A percentile compares a stretch with the other conserved stretches of the same genome.
Conservation (phyloP, 64 coral and sea anemone species). For the Porites australiensis region DNA sequence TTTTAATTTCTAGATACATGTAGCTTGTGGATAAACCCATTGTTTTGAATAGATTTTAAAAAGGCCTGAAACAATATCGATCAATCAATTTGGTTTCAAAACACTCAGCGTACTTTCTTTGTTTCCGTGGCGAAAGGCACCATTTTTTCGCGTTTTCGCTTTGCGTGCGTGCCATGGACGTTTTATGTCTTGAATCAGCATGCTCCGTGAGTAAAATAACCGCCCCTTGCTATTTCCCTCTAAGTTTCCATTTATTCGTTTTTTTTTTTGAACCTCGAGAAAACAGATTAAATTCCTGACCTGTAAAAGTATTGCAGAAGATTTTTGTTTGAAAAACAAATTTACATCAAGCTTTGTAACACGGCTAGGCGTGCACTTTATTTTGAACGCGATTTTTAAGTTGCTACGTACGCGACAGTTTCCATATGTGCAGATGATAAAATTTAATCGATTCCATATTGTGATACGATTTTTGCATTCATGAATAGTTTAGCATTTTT, state of each 20-base stretch:
- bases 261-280: neutral
- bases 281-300: neutral
- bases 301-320: neutral
- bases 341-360: neutral
- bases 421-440: constrained; percentile 28
- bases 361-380: neutral
- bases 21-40: constrained; percentile 43
- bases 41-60: constrained; percentile 64
- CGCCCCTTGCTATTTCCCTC: neutral
- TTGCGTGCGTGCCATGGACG: constrained; percentile 9
- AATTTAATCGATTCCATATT: constrained; percentile 24
- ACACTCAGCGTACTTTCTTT: neutral
- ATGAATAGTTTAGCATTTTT: neutral
- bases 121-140: neutral
- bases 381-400: constrained; percentile 9
- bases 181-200: neutral
- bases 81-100: constrained; percentile 20
- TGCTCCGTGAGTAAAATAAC: neutral
- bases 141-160: neutral
- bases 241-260: neutral
- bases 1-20: constrained; percentile 52
- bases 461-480: constrained; percentile 28
- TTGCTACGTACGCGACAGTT: neutral
- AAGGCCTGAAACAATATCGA: constrained; percentile 18
- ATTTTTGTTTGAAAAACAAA: neutral